Conservation (phyloP, 2,888 invertebrate species). For the Stenchaetothrips biformis region DNA sequence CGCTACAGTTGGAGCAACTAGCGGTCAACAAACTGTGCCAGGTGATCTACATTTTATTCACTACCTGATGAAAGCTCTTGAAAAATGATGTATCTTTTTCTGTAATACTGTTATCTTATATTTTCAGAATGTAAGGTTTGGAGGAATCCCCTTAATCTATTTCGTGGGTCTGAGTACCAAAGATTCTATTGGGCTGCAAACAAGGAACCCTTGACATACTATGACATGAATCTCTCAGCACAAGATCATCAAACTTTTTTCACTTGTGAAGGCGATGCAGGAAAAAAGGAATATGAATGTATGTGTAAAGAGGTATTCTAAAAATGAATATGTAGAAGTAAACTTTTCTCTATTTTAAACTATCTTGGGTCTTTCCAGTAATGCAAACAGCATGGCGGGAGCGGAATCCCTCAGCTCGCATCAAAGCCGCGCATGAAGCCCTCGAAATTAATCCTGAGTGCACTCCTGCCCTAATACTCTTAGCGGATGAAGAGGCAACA, state of each 20-base stretch:
- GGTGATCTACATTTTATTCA: constrained; percentile 37
- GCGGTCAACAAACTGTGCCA: constrained; percentile 51
- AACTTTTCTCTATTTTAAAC: neutral
- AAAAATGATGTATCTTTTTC: neutral
- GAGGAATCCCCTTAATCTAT: constrained; percentile 92
- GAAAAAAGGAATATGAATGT: constrained; percentile 83
- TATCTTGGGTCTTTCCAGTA: constrained; percentile 47
- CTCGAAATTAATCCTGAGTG: constrained; percentile 84
- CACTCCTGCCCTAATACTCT: constrained; percentile 87
- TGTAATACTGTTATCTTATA: constrained; percentile 24
- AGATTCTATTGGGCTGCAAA: constrained; percentile 87
- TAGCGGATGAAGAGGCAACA: constrained; percentile 95
- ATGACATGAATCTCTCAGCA: constrained; percentile 98
- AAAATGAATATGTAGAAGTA: neutral
- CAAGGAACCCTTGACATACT: constrained; percentile 93
- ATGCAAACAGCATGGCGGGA: constrained; percentile 98
- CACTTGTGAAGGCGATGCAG: constrained; percentile 82
- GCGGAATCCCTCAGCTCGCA: constrained; percentile 81
- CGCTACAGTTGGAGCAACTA: constrained; percentile 31
- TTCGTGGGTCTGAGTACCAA: constrained; percentile 94
- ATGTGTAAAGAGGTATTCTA: constrained; percentile 37
- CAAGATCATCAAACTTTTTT: constrained; percentile 98
- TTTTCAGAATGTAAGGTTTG: constrained; percentile 83
- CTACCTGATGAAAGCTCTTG: neutral
- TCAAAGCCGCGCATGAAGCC: constrained; percentile 86